Percentiles rank a stretch among this genome's conserved stretches.
These are phyloP conservation scores for Dryocosmus kuriphilus DNA, from an alignment of 2,888 invertebrate species.

Conservation along the genomic window DNA sequence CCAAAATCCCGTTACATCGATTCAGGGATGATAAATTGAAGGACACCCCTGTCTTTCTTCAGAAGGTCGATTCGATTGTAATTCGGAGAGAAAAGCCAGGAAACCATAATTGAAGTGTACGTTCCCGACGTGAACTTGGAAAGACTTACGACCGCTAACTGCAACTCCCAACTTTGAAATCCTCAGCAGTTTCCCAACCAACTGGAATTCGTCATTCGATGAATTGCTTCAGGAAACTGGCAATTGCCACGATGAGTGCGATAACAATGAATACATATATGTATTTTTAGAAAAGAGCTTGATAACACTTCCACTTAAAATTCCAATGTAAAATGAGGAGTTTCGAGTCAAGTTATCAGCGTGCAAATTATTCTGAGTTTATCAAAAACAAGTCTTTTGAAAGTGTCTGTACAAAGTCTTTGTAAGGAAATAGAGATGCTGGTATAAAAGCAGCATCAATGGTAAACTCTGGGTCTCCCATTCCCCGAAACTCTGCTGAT, in stretches of 20 bases:
- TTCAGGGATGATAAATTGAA: conserved; percentile 36
- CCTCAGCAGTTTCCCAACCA: conserved; percentile 24
- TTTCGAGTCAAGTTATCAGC: not conserved
- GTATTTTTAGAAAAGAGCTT: not conserved
- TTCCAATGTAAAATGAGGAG: not conserved
- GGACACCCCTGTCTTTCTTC: conserved; percentile 37
- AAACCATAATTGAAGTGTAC: conserved; percentile 41
- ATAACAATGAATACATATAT: not conserved
- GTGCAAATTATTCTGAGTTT: conserved; percentile 26
- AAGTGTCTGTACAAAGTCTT: conserved; percentile 7
- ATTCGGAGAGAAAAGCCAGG: conserved; percentile 40
- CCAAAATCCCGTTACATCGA: conserved; percentile 36
- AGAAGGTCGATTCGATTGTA: conserved; percentile 30
- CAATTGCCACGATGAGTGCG: not conserved
- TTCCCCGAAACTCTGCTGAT: conserved; percentile 25
- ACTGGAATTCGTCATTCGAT: conserved; percentile 25
- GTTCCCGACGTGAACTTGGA: conserved; percentile 37
- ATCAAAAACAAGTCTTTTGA: conserved; percentile 17
- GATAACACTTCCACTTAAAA: not conserved
- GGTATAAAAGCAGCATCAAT: conserved; percentile 33
- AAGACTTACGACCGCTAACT: conserved; percentile 35
- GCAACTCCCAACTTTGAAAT: conserved; percentile 36
- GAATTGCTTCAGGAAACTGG: conserved; percentile 35
- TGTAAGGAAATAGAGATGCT: conserved; percentile 33
- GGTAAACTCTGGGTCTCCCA: conserved; percentile 13